Conservation (phyloP, 2,888 invertebrate genomes). For the Cataglyphis livida region DNA sequence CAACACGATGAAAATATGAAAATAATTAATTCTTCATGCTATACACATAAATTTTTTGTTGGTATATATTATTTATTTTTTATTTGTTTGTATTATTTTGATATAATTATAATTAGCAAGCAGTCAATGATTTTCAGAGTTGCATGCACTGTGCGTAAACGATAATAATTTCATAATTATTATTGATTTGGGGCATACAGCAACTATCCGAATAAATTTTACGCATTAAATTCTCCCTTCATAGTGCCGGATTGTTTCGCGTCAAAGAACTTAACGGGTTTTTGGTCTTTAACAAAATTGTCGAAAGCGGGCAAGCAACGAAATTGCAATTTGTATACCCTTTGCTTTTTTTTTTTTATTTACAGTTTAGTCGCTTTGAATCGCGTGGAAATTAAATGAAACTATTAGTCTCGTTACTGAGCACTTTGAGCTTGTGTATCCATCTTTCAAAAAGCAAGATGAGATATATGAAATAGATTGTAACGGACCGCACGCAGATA, state of each 20-base stretch:
- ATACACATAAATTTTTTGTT: background rate
- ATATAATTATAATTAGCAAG: background rate
- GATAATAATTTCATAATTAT: constrained; percentile 29
- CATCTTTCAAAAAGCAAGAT: constrained; percentile 23
- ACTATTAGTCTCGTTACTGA: constrained; percentile 42
- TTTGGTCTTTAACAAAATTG: constrained; percentile 50
- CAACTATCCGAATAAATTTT: constrained; percentile 2
- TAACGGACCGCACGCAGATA: too few species aligned
- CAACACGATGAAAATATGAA: background rate
- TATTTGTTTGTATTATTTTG: background rate
- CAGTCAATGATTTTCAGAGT: background rate
- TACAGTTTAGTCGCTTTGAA: constrained; percentile 56
- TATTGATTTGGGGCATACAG: background rate
- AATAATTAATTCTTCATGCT: background rate
- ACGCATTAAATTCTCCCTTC: constrained; percentile 26
- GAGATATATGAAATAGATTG: constrained; percentile 10
- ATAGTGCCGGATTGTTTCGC: constrained; percentile 40
- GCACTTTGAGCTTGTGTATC: constrained; percentile 53
- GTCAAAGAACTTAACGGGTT: constrained; percentile 38
- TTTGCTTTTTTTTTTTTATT: constrained; percentile 66
- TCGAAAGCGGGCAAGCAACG: constrained; percentile 49
- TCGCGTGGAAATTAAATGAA: constrained; percentile 62
- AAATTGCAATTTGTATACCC: constrained; percentile 53
- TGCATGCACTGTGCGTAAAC: background rate
- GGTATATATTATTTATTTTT: background rate